phyloP scores from a whole-genome alignment of 2,113 vertebrate genomes.

The Erythrocercus mccallii region DNA sequence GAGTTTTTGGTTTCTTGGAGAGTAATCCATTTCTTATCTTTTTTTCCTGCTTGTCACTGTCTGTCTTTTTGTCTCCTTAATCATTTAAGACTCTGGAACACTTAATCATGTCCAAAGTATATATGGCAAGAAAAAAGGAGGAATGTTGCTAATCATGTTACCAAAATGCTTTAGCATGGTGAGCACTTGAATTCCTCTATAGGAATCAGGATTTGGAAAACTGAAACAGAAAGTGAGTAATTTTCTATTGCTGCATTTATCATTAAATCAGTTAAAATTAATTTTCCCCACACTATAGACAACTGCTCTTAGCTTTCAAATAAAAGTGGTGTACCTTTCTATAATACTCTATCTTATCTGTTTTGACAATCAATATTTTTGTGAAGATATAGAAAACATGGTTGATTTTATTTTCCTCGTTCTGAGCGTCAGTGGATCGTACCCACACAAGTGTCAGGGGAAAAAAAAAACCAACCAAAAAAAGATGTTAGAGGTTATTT shows the following conservation, averaged over 20 bases:
- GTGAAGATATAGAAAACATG: neutral
- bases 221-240: neutral
- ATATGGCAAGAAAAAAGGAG: neutral
- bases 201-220: neutral
- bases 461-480: no score
- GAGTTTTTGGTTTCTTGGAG: slow-evolving; percentile 69
- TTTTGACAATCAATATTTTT: neutral
- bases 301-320: neutral
- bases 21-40: slow-evolving; percentile 64
- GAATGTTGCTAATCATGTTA: neutral
- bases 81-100: slow-evolving; percentile 13
- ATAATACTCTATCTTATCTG: neutral
- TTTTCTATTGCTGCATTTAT: neutral
- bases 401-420: neutral
- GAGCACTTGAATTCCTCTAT: neutral
- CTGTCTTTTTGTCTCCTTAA: slow-evolving; percentile 41
- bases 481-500: neutral
- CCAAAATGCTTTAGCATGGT: neutral
- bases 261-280: neutral
- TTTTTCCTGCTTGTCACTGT: slow-evolving; percentile 17
- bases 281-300: rapidly evolving
- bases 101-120: slow-evolving; percentile 6
- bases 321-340: neutral
- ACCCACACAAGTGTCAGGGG: neutral
- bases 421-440: neutral